Percentiles rank a stretch among this genome's conserved stretches.
Evolutionary conservation across 2,888 invertebrate species (phyloP).

Genomic region (Timandra comae): DNA sequence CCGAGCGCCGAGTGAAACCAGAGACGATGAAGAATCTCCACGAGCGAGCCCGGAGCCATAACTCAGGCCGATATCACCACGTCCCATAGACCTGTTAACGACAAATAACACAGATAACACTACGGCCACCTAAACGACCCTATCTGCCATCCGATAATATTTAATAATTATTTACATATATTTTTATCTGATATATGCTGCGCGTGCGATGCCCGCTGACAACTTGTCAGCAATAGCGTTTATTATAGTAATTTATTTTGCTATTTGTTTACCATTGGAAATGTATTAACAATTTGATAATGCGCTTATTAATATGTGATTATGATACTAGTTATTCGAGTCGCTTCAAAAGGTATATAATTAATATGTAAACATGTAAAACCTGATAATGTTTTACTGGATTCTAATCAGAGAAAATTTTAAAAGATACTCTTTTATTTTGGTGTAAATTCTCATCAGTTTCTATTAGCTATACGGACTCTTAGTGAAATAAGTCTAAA

Average conservation of each 20-base stretch:
- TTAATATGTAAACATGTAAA: no score
- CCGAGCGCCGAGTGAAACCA: conserved; percentile 49
- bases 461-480: no score
- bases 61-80: conserved; percentile 65
- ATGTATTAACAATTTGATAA: no score
- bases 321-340: no score
- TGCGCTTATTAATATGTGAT: no score
- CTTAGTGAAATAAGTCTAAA: no score
- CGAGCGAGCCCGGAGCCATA: conserved; percentile 43
- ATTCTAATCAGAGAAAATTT: no score
- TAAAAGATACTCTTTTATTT: no score
- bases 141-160: conserved; percentile 69
- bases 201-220: conserved; percentile 51
- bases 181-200: conserved; percentile 65
- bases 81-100: conserved; percentile 62
- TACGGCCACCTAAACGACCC: conserved; percentile 69
- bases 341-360: no score
- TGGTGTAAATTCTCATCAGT: no score
- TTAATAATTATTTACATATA: conserved; percentile 72
- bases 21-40: conserved; percentile 47
- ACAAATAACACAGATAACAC: conserved; percentile 71
- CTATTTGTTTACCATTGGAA: conserved; percentile 34
- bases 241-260: conserved; percentile 44
- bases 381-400: no score
- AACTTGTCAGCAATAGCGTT: conserved; percentile 41